Conservation (phyloP, 1,140 invertebrate species). For the Cydia fagiglandana region DNA sequence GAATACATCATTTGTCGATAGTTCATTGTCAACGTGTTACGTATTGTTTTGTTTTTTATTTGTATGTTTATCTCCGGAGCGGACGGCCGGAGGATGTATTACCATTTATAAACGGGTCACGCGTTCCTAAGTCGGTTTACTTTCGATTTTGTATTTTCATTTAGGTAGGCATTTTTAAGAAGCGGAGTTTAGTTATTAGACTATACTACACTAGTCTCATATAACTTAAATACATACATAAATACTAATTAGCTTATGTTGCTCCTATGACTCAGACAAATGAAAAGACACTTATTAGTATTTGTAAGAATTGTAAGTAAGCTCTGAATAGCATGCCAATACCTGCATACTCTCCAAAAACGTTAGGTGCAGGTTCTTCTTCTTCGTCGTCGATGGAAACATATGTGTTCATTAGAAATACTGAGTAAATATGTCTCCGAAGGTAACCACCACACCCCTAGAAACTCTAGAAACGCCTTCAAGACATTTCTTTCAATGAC, state of each 20-base stretch:
- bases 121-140: background rate
- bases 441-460: conserved; percentile 36
- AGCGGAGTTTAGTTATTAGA: conserved; percentile 52
- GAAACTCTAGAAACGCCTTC: conserved; percentile 47
- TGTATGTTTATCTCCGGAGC: conserved; percentile 23
- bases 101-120: conserved; percentile 15
- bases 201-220: background rate
- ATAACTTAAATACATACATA: too few relatives aligned
- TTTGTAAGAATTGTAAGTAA: too few relatives aligned
- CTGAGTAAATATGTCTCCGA: too few relatives aligned
- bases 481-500: conserved; percentile 65
- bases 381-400: too few relatives aligned
- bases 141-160: conserved; percentile 8
- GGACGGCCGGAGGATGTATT: background rate
- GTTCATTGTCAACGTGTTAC: conserved; percentile 31
- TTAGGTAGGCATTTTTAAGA: conserved; percentile 41
- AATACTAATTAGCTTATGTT: too few relatives aligned
- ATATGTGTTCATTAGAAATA: too few relatives aligned
- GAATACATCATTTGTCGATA: conserved; percentile 32
- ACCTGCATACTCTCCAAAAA: too few relatives aligned
- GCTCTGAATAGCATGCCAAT: too few relatives aligned
- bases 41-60: conserved; percentile 26
- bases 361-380: too few relatives aligned
- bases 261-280: too few relatives aligned
- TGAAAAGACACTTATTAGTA: too few relatives aligned